Evolutionary conservation across 2,888 invertebrate genomes (phyloP), one percentile per base, ranked within the genome.

Genomic region (Lydus trimaculatus): DNA sequence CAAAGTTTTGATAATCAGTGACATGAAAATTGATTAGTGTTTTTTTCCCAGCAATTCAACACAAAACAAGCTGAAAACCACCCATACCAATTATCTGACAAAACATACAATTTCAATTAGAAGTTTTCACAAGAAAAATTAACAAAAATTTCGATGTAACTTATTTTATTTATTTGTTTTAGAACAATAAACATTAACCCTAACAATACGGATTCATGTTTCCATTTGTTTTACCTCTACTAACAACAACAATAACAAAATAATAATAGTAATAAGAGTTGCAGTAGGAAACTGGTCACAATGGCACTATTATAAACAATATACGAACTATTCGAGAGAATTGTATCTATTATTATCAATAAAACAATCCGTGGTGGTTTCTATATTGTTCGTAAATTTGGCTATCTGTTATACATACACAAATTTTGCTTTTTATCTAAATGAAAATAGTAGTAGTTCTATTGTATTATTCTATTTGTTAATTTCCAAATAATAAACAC

Each of bases 321-420:
- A 13, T 25, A 13, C 25, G 25, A 48, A 52, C 13, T 52, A 52
- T 52, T 52, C 52, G 52, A 52, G 23, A 8, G 20, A 23, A 52
- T 52, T 52, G 23, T 52, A 52, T 52, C 25, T 25, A 52, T 52
- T 52, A 52, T 52, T 52, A 52, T 52, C 25, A 25, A 52, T 52
- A 52, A 52, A 48, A 48, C 11, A 8, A 52, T 52, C 8, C 4
- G 4, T 25, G 9, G 48, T 17, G 9, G 48, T 17, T 43, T n/a
- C 39, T 20, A 48, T 48, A n/a, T n/a, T n/a, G n/a, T n/a, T n/a
- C n/a, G n/a, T n/a, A n/a, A n/a, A n/a, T n/a, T n/a, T n/a, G n/a
- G n/a, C n/a, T n/a, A n/a, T n/a, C n/a, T n/a, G n/a, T n/a, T n/a
- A n/a, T n/a, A 4, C 2, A 48, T 3, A 20, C 11, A 48, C 20